phyloP scores from a whole-genome alignment of 2,888 invertebrate species.

The Tipula lateralis region DNA sequence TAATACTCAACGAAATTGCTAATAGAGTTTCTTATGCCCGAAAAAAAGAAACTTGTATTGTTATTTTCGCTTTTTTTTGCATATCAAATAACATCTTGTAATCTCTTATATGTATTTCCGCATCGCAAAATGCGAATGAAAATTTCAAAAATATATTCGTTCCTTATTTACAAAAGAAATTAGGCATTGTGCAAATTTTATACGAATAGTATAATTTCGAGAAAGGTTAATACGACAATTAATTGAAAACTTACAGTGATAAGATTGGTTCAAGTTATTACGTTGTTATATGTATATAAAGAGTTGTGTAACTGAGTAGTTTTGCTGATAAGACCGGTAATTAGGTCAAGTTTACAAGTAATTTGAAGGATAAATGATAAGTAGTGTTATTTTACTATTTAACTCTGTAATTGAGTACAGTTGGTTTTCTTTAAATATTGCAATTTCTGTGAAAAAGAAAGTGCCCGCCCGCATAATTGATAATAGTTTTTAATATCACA shows the following conservation, averaged over 20 bases:
- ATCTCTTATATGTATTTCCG: neutral
- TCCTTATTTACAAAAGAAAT: too few relatives aligned
- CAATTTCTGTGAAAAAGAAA: neutral
- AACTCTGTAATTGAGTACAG: too few relatives aligned
- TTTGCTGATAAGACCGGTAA: neutral
- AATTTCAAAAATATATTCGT: neutral
- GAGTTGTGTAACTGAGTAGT: too few relatives aligned
- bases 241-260: too few relatives aligned
- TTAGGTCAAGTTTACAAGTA: neutral
- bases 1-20: neutral
- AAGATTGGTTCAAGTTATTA: too few relatives aligned
- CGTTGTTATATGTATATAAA: too few relatives aligned
- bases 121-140: neutral
- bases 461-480: neutral
- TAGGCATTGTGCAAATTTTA: too few relatives aligned
- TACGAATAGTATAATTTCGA: too few relatives aligned
- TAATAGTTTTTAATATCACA: neutral
- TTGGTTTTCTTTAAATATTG: neutral
- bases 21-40: neutral
- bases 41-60: neutral
- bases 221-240: too few relatives aligned
- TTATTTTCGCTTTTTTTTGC: neutral
- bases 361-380: neutral
- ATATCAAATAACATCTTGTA: neutral
- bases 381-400: too few relatives aligned